These are phyloP conservation scores for Hirundo rustica DNA, from an alignment of 2,797 vertebrate genomes.

Conservation along the genomic window DNA sequence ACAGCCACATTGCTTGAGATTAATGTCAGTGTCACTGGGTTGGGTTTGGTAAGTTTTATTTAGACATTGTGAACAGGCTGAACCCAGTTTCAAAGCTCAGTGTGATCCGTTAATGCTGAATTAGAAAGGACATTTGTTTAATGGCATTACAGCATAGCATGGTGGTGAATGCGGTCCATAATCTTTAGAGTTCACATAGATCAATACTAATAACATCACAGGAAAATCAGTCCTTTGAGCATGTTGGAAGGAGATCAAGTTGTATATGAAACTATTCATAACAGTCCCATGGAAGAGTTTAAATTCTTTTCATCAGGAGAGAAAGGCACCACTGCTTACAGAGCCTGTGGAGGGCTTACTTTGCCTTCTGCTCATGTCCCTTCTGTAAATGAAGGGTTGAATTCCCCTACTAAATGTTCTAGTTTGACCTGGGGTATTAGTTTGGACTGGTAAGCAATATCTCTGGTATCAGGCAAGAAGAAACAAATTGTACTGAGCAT, in stretches of 20 bases:
- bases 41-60: conserved; percentile 11
- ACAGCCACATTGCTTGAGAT: background rate
- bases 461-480: background rate
- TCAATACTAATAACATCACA: background rate
- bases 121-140: conserved; percentile 15
- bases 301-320: background rate
- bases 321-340: background rate
- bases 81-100: background rate
- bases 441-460: background rate
- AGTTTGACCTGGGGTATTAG: background rate
- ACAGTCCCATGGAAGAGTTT: background rate
- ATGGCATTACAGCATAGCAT: background rate
- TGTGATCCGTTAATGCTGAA: background rate
- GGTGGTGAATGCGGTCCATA: background rate
- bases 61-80: background rate
- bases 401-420: background rate
- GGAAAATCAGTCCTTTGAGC: background rate
- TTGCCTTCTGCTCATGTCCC: background rate
- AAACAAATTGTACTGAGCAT: background rate
- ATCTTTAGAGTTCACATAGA: background rate
- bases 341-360: background rate
- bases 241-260: background rate
- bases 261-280: background rate
- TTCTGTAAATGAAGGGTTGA: background rate
- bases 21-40: background rate